phyloP scores from a whole-genome alignment of 1,140 invertebrate species.

The Cyclina sinensis region DNA sequence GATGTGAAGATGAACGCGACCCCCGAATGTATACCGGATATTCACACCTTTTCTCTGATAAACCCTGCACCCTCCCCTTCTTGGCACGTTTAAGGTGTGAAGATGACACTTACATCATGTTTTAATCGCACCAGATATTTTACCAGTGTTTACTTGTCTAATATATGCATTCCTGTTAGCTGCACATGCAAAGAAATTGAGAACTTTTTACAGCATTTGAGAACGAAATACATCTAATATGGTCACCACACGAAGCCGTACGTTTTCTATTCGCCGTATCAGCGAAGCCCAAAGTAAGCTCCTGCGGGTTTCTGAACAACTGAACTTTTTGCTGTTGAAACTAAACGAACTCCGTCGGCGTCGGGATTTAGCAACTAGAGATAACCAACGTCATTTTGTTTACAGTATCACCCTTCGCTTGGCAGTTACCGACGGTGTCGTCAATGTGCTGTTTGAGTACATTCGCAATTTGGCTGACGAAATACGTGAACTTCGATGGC shows the following conservation, averaged over 20 bases:
- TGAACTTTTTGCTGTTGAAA: neutral
- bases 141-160: too few species aligned
- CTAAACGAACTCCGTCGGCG: neutral
- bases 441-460: constrained; percentile 34
- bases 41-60: too few species aligned
- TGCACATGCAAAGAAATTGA: too few species aligned
- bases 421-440: constrained; percentile 9
- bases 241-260: neutral
- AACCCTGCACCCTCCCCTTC: too few species aligned
- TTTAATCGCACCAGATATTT: too few species aligned
- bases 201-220: too few species aligned
- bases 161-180: too few species aligned
- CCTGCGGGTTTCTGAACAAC: neutral
- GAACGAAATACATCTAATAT: too few species aligned
- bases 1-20: too few species aligned
- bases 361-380: neutral
- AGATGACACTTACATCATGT: too few species aligned
- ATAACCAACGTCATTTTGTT: constrained; percentile 17
- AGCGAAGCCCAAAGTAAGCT: neutral
- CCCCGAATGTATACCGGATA: too few species aligned
- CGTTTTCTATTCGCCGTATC: neutral
- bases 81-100: too few species aligned
- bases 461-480: neutral
- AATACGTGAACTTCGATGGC: neutral
- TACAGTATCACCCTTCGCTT: constrained; percentile 45